Evolutionary conservation across 2,888 invertebrate genomes (phyloP).

Genomic region (Eurytoma californica): DNA sequence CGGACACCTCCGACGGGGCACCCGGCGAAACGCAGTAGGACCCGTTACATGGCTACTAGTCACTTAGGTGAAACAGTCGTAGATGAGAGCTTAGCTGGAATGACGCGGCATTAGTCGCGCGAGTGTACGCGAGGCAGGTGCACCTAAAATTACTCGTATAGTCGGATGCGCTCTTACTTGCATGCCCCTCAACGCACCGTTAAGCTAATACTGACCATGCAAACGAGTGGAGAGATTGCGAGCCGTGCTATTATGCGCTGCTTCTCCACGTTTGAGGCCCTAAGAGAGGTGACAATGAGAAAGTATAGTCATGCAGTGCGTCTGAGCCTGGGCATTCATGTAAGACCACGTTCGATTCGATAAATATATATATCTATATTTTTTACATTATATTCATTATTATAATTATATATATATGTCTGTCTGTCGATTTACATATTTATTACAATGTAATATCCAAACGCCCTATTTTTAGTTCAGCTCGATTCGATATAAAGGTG

Average conservation of each 20-base stretch:
- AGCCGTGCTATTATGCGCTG: slow-evolving; percentile 6
- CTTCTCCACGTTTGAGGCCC: slow-evolving; percentile 14
- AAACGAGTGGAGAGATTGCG: neutral
- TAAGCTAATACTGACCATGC: slow-evolving; percentile 35
- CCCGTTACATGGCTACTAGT: neutral
- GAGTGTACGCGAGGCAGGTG: slow-evolving; percentile 68
- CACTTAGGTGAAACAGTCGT: neutral
- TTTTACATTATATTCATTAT: slow-evolving; percentile 33
- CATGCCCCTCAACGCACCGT: slow-evolving; percentile 70
- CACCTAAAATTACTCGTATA: slow-evolving; percentile 55
- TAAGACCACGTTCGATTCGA: slow-evolving; percentile 69
- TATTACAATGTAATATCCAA: slow-evolving; percentile 28
- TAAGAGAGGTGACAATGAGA: slow-evolving; percentile 24
- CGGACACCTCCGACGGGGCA: too few species aligned
- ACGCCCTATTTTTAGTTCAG: slow-evolving; percentile 9
- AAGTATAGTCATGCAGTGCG: slow-evolving; percentile 63
- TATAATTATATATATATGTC: slow-evolving; percentile 32
- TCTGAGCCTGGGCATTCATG: slow-evolving; percentile 70
- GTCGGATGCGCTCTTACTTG: slow-evolving; percentile 74
- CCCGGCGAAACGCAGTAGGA: too few species aligned
- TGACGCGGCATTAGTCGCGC: slow-evolving; percentile 50
- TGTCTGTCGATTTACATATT: slow-evolving; percentile 41
- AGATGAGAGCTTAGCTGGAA: slow-evolving; percentile 14
- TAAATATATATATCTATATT: slow-evolving; percentile 46
- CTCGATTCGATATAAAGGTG: slow-evolving; percentile 9